Conservation (phyloP, 2,888 invertebrate genomes). For the Dolichopus griseipennis region DNA sequence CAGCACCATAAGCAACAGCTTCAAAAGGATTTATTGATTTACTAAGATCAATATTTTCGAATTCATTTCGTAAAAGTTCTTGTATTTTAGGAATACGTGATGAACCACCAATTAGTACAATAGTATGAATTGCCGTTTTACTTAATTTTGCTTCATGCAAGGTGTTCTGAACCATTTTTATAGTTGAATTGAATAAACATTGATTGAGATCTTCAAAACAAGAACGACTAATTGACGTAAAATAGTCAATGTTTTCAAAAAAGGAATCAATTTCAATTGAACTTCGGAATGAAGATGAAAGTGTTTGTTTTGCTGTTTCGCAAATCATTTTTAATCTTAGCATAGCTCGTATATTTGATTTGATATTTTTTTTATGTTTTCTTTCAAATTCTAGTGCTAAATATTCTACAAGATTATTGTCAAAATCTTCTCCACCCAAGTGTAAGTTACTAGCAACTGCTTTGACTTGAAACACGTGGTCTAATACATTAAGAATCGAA, state of each 20-base stretch:
- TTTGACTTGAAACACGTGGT: neutral
- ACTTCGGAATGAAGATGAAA: neutral
- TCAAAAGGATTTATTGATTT: neutral
- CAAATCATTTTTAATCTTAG: neutral
- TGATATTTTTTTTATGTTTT: neutral
- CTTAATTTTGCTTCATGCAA: no score
- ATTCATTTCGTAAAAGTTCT: conserved; percentile 59
- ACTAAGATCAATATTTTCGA: neutral
- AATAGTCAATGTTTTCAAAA: neutral
- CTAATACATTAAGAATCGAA: neutral
- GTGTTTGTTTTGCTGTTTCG: neutral
- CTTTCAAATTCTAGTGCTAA: neutral
- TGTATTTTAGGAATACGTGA: conserved; percentile 71
- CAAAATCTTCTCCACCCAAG: neutral
- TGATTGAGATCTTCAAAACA: no score
- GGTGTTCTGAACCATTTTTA: no score
- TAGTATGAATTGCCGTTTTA: no score
- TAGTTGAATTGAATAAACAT: no score
- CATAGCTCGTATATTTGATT: neutral
- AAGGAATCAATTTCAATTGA: neutral
- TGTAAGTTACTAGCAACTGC: neutral
- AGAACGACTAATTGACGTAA: neutral
- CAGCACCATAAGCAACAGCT: conserved; percentile 9
- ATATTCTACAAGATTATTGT: neutral
- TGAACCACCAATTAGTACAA: no score